A percentile compares a stretch with the other conserved stretches of the same genome.
These are phyloP conservation scores for Argya squamiceps DNA, from an alignment of 2,797 vertebrate species.

Conservation along the genomic window DNA sequence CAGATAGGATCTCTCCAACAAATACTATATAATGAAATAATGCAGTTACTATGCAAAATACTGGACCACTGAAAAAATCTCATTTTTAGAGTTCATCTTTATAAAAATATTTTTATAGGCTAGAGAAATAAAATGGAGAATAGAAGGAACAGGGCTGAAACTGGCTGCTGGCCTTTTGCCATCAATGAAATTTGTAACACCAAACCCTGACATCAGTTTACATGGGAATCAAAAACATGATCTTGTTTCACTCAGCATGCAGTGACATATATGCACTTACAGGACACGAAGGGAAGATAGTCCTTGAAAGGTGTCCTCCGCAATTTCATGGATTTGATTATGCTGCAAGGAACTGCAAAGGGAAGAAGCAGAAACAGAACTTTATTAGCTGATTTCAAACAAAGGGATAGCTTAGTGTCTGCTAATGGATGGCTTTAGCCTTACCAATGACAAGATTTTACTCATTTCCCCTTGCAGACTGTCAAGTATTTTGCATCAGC, in stretches of 20 bases:
- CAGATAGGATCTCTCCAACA: not conserved
- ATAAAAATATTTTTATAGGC: not conserved
- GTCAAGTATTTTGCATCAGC: not conserved
- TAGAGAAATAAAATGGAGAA: not conserved
- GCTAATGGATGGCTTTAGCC: not conserved
- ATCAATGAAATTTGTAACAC: not conserved
- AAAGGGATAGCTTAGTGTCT: not conserved
- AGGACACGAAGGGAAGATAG: constrained; percentile 87
- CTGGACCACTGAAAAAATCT: not conserved
- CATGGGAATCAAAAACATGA: not conserved
- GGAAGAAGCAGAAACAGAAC: not conserved
- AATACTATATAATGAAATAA: not conserved
- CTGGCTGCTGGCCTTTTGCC: not conserved
- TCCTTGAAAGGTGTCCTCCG: constrained; percentile 87
- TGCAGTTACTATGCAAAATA: not conserved
- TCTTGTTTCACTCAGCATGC: not conserved
- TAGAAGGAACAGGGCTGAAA: not conserved
- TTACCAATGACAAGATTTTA: not conserved
- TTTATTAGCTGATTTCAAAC: not conserved
- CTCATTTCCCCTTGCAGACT: not conserved
- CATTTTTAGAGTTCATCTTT: not conserved
- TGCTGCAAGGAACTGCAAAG: constrained; percentile 89
- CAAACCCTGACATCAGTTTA: not conserved
- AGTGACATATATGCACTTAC: constrained; percentile 79
- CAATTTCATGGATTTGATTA: constrained; percentile 88